phyloP scores from a whole-genome alignment of 2,888 invertebrate species.

The Agriopis leucophaearia region DNA sequence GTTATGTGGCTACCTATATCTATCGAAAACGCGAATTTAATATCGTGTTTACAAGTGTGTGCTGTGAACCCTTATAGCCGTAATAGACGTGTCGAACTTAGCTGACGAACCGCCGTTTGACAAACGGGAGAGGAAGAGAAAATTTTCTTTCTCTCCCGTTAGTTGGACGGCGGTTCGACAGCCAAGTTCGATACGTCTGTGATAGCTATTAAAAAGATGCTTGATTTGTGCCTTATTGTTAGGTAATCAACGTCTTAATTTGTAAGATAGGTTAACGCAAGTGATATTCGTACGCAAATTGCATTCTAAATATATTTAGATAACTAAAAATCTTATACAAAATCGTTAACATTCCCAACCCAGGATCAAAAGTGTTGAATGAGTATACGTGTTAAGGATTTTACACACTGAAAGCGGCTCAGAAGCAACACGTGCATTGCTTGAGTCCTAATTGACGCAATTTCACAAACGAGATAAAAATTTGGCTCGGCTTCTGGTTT shows the following conservation, averaged over 20 bases:
- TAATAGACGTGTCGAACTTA: no score
- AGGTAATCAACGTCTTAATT: conserved; percentile 3
- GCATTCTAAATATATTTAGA: conserved; percentile 40
- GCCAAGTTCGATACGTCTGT: no score
- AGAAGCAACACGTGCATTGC: background rate
- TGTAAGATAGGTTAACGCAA: conserved; percentile 22
- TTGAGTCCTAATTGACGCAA: background rate
- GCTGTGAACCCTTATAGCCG: no score
- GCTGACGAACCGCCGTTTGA: no score
- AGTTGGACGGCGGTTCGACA: no score
- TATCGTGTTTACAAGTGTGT: background rate
- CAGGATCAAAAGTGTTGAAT: conserved; percentile 47
- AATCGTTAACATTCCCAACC: conserved; percentile 71
- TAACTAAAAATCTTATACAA: conserved; percentile 50
- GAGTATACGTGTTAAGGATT: conserved; percentile 4
- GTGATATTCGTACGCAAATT: conserved; percentile 22
- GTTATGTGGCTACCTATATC: background rate
- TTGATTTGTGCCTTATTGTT: conserved; percentile 32
- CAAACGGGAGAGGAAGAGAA: no score
- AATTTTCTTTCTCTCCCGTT: no score
- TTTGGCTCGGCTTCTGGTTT: background rate
- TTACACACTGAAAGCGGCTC: background rate
- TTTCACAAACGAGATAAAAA: background rate
- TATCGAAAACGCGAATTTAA: background rate
- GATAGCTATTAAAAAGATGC: conserved; percentile 51